Base-by-base conservation (phyloP, 2,888 invertebrate species). In the Abrostola tripartita region DNA sequence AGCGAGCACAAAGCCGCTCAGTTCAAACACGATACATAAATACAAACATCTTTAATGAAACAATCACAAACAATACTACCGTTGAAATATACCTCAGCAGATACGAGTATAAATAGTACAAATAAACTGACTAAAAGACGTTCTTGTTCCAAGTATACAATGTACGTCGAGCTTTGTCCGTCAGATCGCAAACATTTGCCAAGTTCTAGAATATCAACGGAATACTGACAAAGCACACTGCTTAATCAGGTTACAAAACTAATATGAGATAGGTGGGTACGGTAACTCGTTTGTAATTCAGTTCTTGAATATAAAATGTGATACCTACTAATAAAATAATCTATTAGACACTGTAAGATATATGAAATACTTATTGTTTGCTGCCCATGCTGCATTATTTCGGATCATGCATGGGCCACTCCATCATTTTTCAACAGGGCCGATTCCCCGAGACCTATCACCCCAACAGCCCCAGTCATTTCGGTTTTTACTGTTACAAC, bases 181-280 rank as follows among this genome's bases (percentile, higher is more conserved):
- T 68, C 64, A 71, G 61, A 58, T 65, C 65, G 59, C 76, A 76
- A 78, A 76, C 74, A 82, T 85, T 83, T 82, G 71, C 57, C 63
- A 75, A 65, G 68, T 62, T 56, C 68, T 67, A 64, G 60, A 70
- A 72, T 70, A 68, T 47, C 58, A 63, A 56, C 61, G n/a, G 65
- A 69, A 56, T 68, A 69, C 66, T 71, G 59, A 72, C 76, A 76
- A 60, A 75, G 68, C 74, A 74, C 62, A 70, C 70, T 66, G 68
- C 61, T 76, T 80, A 81, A 81, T 78, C 71, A 75, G 74, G 69
- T 60, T 71, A 69, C 76, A 53, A 57, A 68, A 75, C 73, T 69
- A 65, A 65, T 40, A 65, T 61, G 61, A 55, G 52, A 58, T 24
- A 47, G 60, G 54, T 56, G 68, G 65, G 60, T 71, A 62, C 53